phyloP scores from a whole-genome alignment of 2,113 vertebrate genomes.

The Tiliqua scincoides region DNA sequence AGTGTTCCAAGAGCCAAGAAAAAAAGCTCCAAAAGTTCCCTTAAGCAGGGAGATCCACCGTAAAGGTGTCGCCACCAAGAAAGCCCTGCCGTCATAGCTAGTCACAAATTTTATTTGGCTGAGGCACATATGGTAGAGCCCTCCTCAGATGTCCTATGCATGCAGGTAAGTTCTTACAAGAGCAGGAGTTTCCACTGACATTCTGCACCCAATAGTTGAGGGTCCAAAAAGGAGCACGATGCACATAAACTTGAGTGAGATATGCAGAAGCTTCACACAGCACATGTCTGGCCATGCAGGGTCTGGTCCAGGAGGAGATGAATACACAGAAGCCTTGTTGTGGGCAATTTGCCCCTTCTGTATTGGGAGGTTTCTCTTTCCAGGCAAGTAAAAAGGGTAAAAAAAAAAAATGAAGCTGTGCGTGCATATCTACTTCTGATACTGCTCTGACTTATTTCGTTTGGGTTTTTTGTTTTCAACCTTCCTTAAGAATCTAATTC shows the following conservation, averaged over 20 bases:
- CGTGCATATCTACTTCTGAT: not conserved
- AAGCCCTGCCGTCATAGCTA: not conserved
- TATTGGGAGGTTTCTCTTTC: not conserved
- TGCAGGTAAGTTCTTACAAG: not conserved
- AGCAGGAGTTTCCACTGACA: not conserved
- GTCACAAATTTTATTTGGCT: not conserved
- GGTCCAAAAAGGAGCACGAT: not conserved
- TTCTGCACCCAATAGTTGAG: not conserved
- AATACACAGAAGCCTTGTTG: not conserved
- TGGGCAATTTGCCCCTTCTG: not conserved
- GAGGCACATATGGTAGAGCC: not conserved
- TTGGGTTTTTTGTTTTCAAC: slow-evolving; percentile 75
- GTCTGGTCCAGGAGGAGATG: not conserved
- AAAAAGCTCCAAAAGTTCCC: not conserved
- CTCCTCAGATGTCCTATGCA: not conserved
- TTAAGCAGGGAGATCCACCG: not conserved
- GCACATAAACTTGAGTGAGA: not conserved
- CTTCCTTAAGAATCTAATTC: slow-evolving; percentile 80
- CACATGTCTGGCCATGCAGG: not conserved
- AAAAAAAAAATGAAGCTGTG: not conserved
- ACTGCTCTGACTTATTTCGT: slow-evolving; percentile 71
- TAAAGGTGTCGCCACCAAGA: not conserved
- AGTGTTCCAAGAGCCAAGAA: not conserved
- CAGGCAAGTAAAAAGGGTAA: slow-evolving; percentile 12
- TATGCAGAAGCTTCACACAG: not conserved